Base-by-base conservation (phyloP, 2,888 invertebrate genomes). In the Rhagonycha lutea region DNA sequence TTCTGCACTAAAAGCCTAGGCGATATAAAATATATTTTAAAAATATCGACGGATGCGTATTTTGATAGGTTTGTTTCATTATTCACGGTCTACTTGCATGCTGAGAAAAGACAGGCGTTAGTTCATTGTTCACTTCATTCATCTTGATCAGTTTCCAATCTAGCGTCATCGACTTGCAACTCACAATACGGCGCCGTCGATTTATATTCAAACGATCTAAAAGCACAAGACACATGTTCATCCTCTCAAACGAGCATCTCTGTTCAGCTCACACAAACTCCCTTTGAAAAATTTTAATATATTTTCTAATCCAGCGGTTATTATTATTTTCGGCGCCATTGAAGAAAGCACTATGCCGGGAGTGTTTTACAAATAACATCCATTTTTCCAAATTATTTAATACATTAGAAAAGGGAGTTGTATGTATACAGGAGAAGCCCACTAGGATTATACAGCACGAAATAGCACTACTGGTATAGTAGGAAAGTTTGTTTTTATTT, bases 71-170 rank as follows among this genome's bases (percentile, higher is more conserved):
- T 77, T 79, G 79, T 77, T 81, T 81, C 82, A 82, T 82, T 82
- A 82, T 81, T 81, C 81, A 81, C 80, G 70, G 77, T 69, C 78
- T 75, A 72, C 70, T 77, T 79, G 73, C 72, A 69, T 67, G 72
- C 63, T 69, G 75, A 72, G 69, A 71, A 69, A 72, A 72, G 69
- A 72, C 71, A 68, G 71, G 68, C 71, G 71, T 62, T 61, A 62
- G 72, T 76, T 68, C 70, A 72, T 83, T 81, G 81, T 79, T 78
- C 82, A 82, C 82, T 85, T 83, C 84, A 85, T 86, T 85, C 84
- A 84, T 86, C 86, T 86, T 85, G 85, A 85, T 85, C 85, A 84
- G 84, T 84, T 84, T 85, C 83, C 84, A 85, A 85, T 86, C 76
- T 73, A 69, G 70, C 70, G 76, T 76, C 76, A 76, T 73, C 73